Evolutionary conservation across 2,113 vertebrate genomes (phyloP).

Genomic region (Microcebus griseorufus): DNA sequence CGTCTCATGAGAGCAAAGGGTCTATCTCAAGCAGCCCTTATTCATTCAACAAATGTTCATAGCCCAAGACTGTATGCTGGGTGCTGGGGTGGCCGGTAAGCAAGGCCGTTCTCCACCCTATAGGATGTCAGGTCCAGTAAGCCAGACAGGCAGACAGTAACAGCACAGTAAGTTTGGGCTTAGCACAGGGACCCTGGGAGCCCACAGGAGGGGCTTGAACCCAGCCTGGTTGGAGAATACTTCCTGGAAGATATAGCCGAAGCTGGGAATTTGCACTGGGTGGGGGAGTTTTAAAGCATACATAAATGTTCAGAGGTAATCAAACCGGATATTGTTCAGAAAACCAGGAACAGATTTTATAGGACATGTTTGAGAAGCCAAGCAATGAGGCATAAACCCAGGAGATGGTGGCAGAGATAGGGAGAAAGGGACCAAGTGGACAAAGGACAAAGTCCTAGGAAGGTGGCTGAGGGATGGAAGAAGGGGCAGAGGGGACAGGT

Average conservation of each 20-base stretch:
- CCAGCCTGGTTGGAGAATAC: neutral
- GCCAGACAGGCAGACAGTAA: neutral
- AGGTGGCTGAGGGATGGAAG: neutral
- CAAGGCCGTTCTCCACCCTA: slow-evolving; percentile 1
- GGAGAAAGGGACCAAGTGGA: slow-evolving; percentile 13
- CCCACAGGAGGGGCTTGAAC: neutral
- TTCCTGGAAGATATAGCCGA: slow-evolving; percentile 42
- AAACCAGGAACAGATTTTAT: slow-evolving; percentile 55
- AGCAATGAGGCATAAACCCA: slow-evolving; percentile 46
- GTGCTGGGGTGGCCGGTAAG: neutral
- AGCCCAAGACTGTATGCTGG: neutral
- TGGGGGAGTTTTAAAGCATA: neutral
- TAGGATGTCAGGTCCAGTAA: neutral
- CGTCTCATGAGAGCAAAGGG: neutral
- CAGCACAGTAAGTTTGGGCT: neutral
- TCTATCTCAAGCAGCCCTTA: neutral
- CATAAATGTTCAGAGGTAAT: slow-evolving; percentile 27
- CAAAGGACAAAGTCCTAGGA: neutral
- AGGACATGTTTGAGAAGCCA: slow-evolving; percentile 40
- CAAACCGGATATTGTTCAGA: slow-evolving; percentile 53
- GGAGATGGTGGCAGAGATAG: slow-evolving; percentile 24
- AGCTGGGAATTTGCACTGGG: neutral
- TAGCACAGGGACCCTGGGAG: slow-evolving; percentile 57
- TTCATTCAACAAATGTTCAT: slow-evolving; percentile 16
- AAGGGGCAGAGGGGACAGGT: neutral